Conservation (phyloP, 2,113 vertebrate species). For the Crotophaga sulcirostris region DNA sequence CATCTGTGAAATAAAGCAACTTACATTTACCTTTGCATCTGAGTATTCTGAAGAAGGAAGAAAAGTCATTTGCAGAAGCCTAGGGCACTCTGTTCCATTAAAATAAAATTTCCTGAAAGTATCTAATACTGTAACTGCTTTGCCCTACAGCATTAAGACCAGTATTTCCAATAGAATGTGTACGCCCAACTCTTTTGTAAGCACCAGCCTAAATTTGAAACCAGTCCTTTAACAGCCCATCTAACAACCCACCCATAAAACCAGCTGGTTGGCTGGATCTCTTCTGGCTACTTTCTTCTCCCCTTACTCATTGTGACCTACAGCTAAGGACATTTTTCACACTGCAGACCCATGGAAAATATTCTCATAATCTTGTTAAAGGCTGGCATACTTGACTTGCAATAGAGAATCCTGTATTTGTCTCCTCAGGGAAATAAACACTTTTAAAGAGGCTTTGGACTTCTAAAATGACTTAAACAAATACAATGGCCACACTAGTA, state of each 20-base stretch:
- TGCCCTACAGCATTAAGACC: not conserved
- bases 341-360: constrained; percentile 16
- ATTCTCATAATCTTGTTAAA: constrained; percentile 49
- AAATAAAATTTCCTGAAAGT: not conserved
- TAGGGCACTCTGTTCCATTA: not conserved
- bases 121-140: not conserved
- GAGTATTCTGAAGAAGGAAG: not conserved
- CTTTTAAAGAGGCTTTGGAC: constrained; percentile 23
- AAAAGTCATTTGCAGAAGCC: not conserved
- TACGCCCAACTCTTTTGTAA: not conserved
- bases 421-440: constrained; percentile 59
- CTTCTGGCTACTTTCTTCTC: not conserved
- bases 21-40: not conserved
- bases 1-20: not conserved
- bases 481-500: not conserved
- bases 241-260: not conserved
- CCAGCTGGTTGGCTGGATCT: not conserved
- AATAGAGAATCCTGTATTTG: constrained; percentile 10
- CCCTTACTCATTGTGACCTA: constrained; percentile 2
- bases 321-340: constrained; percentile 47
- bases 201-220: not conserved
- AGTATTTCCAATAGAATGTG: not conserved
- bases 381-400: not conserved
- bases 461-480: constrained; percentile 53
- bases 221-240: not conserved